Evolutionary conservation across 2,113 vertebrate genomes (phyloP).

Genomic region (Pseudopodoces humilis): DNA sequence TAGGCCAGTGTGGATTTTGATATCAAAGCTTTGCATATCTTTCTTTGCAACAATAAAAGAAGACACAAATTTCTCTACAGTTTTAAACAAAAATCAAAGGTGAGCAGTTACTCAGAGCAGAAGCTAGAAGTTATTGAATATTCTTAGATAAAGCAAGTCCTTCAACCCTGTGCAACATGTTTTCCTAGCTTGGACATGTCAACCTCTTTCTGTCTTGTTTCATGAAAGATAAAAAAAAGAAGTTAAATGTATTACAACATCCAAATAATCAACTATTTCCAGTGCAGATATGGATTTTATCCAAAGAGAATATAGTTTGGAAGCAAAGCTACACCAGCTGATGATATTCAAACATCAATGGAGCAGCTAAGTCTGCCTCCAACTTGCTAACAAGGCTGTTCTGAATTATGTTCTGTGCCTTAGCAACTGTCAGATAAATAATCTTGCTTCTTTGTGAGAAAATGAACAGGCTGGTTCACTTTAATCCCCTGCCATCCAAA

Average conservation of each 20-base stretch:
- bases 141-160: not conserved
- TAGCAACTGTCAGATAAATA: constrained; percentile 15
- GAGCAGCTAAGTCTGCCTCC: not conserved
- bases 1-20: not conserved
- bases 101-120: not conserved
- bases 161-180: not conserved
- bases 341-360: not conserved
- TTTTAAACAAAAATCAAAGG: not conserved
- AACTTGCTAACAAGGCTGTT: constrained; percentile 23
- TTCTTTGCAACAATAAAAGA: not conserved
- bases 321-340: not conserved
- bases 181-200: not conserved
- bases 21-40: not conserved
- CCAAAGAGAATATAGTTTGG: not conserved
- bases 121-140: not conserved
- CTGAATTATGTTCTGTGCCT: not conserved
- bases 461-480: constrained; percentile 4
- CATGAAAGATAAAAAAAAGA: not conserved
- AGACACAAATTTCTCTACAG: not conserved
- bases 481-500: not conserved
- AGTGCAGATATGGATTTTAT: not conserved
- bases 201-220: not conserved
- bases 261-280: not conserved
- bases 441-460: not conserved
- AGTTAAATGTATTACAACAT: not conserved